Base-by-base conservation (phyloP, 2,888 invertebrate genomes). In the Isoperla grammatica region DNA sequence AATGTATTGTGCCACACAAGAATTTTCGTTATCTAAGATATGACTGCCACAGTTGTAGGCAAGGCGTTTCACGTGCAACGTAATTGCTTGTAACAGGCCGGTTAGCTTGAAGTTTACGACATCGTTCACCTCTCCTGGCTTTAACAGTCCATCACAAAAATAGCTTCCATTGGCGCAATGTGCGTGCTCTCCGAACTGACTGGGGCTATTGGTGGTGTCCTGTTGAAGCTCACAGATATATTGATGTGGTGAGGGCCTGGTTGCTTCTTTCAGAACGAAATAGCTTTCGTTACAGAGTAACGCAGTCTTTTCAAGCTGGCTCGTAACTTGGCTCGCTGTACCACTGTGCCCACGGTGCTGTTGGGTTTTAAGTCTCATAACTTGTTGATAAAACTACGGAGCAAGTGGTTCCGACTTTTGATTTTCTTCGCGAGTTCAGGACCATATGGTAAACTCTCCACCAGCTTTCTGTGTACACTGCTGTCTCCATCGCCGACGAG, bases 181-280 rank as follows among this genome's bases (percentile, higher is more conserved):
- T 12, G 29, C 2, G 35, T 58, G 62, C 1, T 63, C 58, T 1
- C 62, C 58, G 35, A 63, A 63, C 35, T 60, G 62, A 20, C 60
- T 55, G 46, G 60, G 60, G 4, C 60, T 58, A 35, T 62, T 62
- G 9, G 20, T 40, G 5, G 57, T 50, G 22, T 57, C 60, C 5
- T 22, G 19, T 11, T 46, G 29, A n/a, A 60, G 48, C 13, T 43
- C 35, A 3, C 13, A n/a, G 2, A 60, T 42, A 8, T 29, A 8
- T 8, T 29, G 29, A 39, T 50, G 23, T 37, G 37, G 17, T n/a
- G n/a, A 12, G 53, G 17, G 4, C 29, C 20, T 5, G 13, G 37
- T 29, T 57, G 29, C 19, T 35, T 9, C 20, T 56, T 61, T 5
- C 53, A 20, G 42, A 42, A 59, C 1, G 40, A n/a, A 4, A 61